A percentile compares a stretch with the other conserved stretches of the same genome.
Evolutionary conservation across 1,140 invertebrate species (phyloP).

Genomic region (Capitella teleta): DNA sequence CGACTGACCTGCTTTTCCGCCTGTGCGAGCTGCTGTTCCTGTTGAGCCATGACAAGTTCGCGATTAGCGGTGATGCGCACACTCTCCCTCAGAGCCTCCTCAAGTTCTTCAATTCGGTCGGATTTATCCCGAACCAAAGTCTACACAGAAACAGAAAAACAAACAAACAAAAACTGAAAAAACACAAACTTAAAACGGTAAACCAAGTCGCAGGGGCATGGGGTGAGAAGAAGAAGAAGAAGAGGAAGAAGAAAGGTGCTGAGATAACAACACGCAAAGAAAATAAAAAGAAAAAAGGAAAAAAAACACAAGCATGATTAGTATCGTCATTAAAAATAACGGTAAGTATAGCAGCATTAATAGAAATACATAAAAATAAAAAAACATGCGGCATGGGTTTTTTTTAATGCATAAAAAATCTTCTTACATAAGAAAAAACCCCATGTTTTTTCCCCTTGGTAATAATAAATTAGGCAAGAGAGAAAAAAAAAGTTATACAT

Average conservation of each 20-base stretch:
- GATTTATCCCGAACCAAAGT: slow-evolving; percentile 15
- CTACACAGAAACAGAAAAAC: slow-evolving; percentile 8
- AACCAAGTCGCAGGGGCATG: slow-evolving; percentile 8
- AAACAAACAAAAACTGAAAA: slow-evolving; percentile 1
- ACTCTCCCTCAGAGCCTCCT: slow-evolving; percentile 58
- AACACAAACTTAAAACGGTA: slow-evolving; percentile 9
- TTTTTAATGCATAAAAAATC: too few species aligned
- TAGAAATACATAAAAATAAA: too few species aligned
- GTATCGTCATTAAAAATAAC: too few species aligned
- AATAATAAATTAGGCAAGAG: too few species aligned
- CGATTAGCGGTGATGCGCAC: slow-evolving; percentile 48
- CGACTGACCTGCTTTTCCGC: slow-evolving; percentile 26
- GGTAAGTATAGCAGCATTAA: too few species aligned
- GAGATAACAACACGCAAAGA: neutral
- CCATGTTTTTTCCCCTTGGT: too few species aligned
- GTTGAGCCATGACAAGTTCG: slow-evolving; percentile 44
- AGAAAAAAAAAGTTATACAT: neutral
- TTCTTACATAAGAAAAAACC: too few species aligned
- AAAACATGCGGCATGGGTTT: too few species aligned
- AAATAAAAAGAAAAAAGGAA: neutral
- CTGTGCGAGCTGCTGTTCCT: slow-evolving; percentile 39
- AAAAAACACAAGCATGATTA: too few species aligned
- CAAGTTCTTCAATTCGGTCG: slow-evolving; percentile 59
- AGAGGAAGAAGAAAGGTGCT: neutral
- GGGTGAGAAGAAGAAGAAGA: neutral